phyloP scores from a whole-genome alignment of 1,140 invertebrate species.

The Episyrphus balteatus region DNA sequence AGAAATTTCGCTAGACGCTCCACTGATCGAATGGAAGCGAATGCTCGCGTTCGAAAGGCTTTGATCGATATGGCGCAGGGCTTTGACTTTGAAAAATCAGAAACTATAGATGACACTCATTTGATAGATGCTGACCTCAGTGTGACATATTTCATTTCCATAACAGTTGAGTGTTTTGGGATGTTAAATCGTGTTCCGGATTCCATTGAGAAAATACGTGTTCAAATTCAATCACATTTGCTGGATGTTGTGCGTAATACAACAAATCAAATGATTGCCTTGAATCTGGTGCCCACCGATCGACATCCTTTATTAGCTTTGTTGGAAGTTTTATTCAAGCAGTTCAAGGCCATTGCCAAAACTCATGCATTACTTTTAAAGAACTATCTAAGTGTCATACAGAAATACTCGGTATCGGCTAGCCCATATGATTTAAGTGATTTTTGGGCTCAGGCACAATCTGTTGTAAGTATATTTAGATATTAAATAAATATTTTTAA shows the following conservation, averaged over 20 bases:
- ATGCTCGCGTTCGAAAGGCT: constrained; percentile 37
- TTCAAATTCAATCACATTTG: constrained; percentile 69
- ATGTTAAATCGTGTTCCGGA: constrained; percentile 74
- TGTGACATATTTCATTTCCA: constrained; percentile 60
- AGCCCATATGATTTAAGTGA: constrained; percentile 66
- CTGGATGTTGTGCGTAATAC: constrained; percentile 63
- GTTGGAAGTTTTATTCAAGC: constrained; percentile 55
- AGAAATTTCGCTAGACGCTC: constrained; percentile 41
- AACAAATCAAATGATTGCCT: constrained; percentile 60
- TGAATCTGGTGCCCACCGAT: constrained; percentile 18
- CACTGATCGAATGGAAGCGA: constrained; percentile 39
- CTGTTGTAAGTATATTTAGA: constrained; percentile 52
- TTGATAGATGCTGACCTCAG: constrained; percentile 54
- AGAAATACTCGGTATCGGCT: constrained; percentile 43
- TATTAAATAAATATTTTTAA: background rate
- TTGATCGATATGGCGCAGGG: constrained; percentile 36
- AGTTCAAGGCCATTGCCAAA: constrained; percentile 60
- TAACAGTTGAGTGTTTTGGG: constrained; percentile 77
- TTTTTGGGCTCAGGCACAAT: constrained; percentile 82
- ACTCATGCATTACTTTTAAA: constrained; percentile 54
- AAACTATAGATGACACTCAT: constrained; percentile 52
- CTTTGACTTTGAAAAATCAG: constrained; percentile 28
- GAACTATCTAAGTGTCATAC: constrained; percentile 46
- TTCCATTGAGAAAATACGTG: constrained; percentile 70
- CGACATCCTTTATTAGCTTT: constrained; percentile 43